A percentile compares a stretch with the other conserved stretches of the same genome.
These are phyloP conservation scores for Centropyge bicolor DNA, from an alignment of 2,797 vertebrate genomes.

Conservation along the genomic window DNA sequence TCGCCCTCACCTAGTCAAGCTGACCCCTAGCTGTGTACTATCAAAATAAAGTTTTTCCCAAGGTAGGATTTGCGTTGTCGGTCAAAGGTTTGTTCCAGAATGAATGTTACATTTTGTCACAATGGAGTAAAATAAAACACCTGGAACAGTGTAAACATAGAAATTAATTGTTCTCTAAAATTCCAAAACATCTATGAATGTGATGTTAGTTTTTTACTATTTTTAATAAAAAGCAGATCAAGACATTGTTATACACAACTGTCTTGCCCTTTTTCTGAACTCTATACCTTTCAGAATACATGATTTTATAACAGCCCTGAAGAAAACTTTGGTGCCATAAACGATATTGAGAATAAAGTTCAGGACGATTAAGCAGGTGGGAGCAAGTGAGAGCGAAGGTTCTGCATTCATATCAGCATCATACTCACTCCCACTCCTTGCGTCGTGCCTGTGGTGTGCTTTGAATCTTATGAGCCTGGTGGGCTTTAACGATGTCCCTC, in stretches of 20 bases:
- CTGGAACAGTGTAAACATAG: not conserved
- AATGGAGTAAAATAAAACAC: not conserved
- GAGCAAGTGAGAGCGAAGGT: not conserved
- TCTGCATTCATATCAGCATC: not conserved
- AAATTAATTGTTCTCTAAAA: not conserved
- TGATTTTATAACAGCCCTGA: not conserved
- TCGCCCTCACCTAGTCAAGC: not conserved
- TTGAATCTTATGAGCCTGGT: constrained; percentile 97
- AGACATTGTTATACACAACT: not conserved
- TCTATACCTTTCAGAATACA: not conserved
- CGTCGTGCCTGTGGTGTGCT: constrained; percentile 96
- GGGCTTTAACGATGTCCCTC: constrained; percentile 96
- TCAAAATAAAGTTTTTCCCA: not conserved
- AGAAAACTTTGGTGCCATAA: not conserved
- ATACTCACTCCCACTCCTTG: constrained; percentile 99
- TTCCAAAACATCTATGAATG: not conserved
- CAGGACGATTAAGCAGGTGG: not conserved
- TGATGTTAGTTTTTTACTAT: not conserved
- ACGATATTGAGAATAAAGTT: not conserved
- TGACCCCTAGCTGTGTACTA: not conserved
- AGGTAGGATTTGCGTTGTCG: not conserved
- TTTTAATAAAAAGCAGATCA: not conserved
- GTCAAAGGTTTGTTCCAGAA: not conserved
- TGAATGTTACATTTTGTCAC: not conserved
- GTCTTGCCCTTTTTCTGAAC: not conserved